These are phyloP conservation scores for Netelia virgata DNA, from an alignment of 2,888 invertebrate genomes.

Conservation along the genomic window DNA sequence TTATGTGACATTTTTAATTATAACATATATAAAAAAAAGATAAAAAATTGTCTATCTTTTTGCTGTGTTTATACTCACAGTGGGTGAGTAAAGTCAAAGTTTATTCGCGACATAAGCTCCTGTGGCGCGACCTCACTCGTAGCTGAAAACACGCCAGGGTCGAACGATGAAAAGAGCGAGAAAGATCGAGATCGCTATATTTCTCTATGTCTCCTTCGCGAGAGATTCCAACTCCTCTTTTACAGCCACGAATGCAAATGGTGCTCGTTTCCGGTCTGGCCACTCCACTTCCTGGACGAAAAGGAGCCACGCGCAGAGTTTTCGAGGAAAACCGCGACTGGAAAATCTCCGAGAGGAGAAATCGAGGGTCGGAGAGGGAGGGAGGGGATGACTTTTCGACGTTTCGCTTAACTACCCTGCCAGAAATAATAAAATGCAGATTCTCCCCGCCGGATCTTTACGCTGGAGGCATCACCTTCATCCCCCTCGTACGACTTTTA, in stretches of 20 bases:
- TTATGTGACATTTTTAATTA: no score
- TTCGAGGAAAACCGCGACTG: conserved; percentile 34
- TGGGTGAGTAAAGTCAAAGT: conserved; percentile 72
- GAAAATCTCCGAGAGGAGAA: conserved; percentile 45
- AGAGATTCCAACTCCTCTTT: conserved; percentile 77
- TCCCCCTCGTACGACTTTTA: conserved; percentile 63
- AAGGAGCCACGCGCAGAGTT: conserved; percentile 42
- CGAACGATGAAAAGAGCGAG: conserved; percentile 37
- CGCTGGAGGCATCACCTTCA: conserved; percentile 57
- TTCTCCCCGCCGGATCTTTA: conserved; percentile 70
- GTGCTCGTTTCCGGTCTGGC: conserved; percentile 79
- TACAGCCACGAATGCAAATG: conserved; percentile 84
- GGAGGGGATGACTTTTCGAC: conserved; percentile 62
- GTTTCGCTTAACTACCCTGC: conserved; percentile 78
- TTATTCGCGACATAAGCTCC: conserved; percentile 82
- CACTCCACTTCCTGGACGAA: conserved; percentile 76
- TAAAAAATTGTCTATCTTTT: background rate
- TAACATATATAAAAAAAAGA: no score
- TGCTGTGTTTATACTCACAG: no score
- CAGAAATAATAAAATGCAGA: conserved; percentile 83
- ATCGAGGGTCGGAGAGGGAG: conserved; percentile 48
- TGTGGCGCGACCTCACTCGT: conserved; percentile 58
- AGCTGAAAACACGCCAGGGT: conserved; percentile 72
- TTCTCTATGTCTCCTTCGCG: conserved; percentile 47
- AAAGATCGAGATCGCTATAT: conserved; percentile 42